A percentile compares a stretch with the other conserved stretches of the same genome.
Evolutionary conservation across 2,888 invertebrate species (phyloP).

Genomic region (Chironomus tentans): DNA sequence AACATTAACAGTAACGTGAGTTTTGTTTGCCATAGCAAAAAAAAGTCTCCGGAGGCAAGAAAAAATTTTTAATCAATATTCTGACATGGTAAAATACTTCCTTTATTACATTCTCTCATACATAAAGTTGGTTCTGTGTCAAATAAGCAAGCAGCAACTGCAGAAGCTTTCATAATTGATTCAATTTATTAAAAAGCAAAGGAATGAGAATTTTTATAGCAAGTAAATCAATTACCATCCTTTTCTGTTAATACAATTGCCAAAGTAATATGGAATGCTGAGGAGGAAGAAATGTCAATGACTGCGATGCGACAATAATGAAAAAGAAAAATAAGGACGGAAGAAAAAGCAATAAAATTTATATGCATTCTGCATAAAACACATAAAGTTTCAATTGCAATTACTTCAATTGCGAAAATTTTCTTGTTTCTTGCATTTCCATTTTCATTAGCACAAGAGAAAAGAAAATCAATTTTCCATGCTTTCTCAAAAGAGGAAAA

Average conservation of each 20-base stretch:
- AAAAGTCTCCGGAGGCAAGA: background rate
- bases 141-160: background rate
- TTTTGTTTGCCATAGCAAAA: background rate
- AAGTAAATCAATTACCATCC: too few relatives aligned
- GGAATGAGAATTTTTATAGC: too few relatives aligned
- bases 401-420: background rate
- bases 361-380: background rate
- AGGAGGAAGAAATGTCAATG: background rate
- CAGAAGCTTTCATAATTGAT: conserved; percentile 6
- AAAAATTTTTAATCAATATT: conserved; percentile 12
- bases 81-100: background rate
- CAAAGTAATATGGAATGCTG: too few relatives aligned
- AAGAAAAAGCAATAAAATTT: background rate
- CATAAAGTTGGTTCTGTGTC: background rate
- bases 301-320: background rate
- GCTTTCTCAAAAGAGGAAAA: background rate
- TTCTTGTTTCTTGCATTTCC: background rate
- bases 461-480: background rate
- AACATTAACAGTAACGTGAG: background rate
- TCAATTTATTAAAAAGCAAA: conserved; percentile 2
- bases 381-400: background rate
- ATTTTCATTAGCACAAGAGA: background rate
- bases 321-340: background rate
- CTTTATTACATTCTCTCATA: background rate
- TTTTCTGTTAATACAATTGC: too few relatives aligned